Evolutionary conservation across 2,113 vertebrate genomes (phyloP).

Genomic region (Erinaceus europaeus): DNA sequence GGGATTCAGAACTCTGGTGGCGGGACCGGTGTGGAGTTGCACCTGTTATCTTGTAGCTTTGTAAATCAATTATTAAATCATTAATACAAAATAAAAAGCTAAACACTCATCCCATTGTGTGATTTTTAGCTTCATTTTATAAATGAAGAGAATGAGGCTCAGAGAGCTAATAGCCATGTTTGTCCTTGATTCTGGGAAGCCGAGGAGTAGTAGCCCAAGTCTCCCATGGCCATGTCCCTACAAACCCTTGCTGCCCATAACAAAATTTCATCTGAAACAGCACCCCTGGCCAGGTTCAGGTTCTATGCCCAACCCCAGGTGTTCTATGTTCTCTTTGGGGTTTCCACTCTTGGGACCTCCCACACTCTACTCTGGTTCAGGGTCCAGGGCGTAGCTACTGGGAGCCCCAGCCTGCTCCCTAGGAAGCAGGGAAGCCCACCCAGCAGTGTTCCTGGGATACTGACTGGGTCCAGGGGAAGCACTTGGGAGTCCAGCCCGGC

Average conservation of each 20-base stretch:
- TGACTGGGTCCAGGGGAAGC: not conserved
- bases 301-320: not conserved
- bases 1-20: no score
- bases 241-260: not conserved
- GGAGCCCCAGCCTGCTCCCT: not conserved
- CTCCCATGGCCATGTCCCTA: rapidly evolving
- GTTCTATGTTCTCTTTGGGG: not conserved
- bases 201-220: rapidly evolving
- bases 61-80: no score
- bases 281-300: not conserved
- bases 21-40: no score
- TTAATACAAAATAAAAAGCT: no score
- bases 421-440: not conserved
- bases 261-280: not conserved
- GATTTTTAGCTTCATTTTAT: not conserved
- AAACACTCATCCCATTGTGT: no score
- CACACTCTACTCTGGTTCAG: not conserved
- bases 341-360: not conserved
- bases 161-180: not conserved
- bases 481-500: constrained; percentile 8
- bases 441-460: not conserved
- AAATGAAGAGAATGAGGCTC: not conserved
- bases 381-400: not conserved
- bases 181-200: not conserved
- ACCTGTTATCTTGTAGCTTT: no score